These are phyloP conservation scores for Callinectes sapidus DNA, from an alignment of 2,888 invertebrate genomes.

Conservation along the genomic window DNA sequence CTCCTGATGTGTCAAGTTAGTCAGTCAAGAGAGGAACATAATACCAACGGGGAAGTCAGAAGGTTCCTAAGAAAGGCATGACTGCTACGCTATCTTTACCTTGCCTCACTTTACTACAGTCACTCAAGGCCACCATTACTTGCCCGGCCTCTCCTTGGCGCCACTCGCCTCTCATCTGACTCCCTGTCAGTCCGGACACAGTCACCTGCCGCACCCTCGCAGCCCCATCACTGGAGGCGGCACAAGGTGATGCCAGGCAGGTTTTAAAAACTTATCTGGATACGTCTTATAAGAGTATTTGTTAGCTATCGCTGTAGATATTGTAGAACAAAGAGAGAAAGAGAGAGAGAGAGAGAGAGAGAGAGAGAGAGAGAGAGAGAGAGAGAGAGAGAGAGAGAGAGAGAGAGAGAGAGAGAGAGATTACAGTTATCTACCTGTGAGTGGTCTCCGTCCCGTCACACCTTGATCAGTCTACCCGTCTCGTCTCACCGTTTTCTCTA, in stretches of 20 bases:
- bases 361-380: not conserved
- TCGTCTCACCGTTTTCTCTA: not conserved
- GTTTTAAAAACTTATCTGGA: not conserved
- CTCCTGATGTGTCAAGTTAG: not conserved
- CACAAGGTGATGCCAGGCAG: not conserved
- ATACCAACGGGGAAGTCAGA: not conserved
- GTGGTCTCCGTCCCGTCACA: not conserved
- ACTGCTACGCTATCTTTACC: not conserved
- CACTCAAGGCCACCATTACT: not conserved
- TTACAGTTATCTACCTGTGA: not conserved
- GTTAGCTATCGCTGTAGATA: not conserved
- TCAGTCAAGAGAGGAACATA: not conserved
- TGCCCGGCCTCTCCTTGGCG: not conserved
- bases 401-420: too few species aligned
- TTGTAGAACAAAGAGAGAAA: not conserved
- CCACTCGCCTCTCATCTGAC: not conserved
- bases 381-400: not conserved
- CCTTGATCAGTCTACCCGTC: constrained; percentile 19
- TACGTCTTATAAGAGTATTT: not conserved
- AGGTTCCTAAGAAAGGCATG: not conserved
- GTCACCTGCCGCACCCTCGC: not conserved
- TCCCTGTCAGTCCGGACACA: not conserved
- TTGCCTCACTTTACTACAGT: not conserved
- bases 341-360: not conserved
- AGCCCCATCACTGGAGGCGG: not conserved